phyloP scores from a whole-genome alignment of 2,888 invertebrate species.

The Lacanobia oleracea region DNA sequence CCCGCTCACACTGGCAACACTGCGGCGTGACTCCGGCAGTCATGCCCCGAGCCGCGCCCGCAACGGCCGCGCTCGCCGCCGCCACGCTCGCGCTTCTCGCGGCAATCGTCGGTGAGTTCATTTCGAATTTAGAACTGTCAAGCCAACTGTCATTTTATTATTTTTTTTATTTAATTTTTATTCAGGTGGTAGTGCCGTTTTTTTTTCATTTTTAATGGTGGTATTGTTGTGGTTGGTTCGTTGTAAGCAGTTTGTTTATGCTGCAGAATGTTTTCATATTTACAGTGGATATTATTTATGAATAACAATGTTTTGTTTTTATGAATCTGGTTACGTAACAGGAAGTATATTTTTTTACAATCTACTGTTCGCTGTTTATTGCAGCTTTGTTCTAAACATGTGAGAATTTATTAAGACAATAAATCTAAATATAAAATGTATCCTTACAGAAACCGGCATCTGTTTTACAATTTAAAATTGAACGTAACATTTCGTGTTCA shows the following conservation, averaged over 20 bases:
- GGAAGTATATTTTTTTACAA: constrained; percentile 42
- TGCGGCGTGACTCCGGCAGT: constrained; percentile 71
- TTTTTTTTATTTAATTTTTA: constrained; percentile 16
- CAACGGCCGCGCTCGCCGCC: constrained; percentile 70
- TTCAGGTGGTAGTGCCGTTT: constrained; percentile 27
- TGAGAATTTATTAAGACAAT: constrained; percentile 29
- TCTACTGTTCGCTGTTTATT: constrained; percentile 3
- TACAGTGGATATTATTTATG: constrained; percentile 28
- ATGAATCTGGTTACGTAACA: constrained; percentile 28
- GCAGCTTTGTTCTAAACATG: constrained; percentile 28
- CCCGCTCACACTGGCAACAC: constrained; percentile 52
- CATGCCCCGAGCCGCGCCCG: constrained; percentile 81
- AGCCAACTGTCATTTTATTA: constrained; percentile 33
- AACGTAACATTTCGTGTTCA: constrained; percentile 11
- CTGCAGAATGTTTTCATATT: constrained; percentile 24
- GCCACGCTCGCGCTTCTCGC: constrained; percentile 78
- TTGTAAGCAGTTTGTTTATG: not conserved
- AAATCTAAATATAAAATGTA: constrained; percentile 37
- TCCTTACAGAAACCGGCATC: constrained; percentile 26
- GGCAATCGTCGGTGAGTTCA: constrained; percentile 84
- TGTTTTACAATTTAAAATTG: constrained; percentile 20
- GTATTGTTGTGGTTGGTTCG: constrained; percentile 29
- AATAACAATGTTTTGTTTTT: constrained; percentile 31
- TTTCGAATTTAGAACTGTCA: constrained; percentile 48
- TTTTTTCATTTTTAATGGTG: constrained; percentile 18